Percentiles rank a stretch among this genome's conserved stretches.
Evolutionary conservation across 2,113 vertebrate genomes (phyloP).

Genomic region (Leucosticte australis): DNA sequence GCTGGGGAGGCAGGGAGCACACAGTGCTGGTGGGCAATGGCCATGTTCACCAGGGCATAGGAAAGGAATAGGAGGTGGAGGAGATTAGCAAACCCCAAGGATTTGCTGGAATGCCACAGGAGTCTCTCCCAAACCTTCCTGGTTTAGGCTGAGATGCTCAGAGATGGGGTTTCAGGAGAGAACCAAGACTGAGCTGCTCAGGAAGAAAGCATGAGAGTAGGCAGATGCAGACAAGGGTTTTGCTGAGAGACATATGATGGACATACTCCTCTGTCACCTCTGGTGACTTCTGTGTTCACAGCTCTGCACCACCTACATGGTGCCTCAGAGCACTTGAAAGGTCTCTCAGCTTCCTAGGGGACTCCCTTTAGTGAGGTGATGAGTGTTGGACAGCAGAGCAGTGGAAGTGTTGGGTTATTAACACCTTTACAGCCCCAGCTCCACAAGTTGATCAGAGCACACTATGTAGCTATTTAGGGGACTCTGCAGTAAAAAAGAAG

Average conservation of each 20-base stretch:
- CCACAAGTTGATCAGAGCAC: background rate
- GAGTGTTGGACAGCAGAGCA: background rate
- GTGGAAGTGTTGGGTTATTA: background rate
- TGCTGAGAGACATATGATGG: background rate
- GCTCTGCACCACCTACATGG: background rate
- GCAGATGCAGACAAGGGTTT: background rate
- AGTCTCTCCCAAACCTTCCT: background rate
- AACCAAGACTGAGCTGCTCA: background rate
- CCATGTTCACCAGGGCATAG: background rate
- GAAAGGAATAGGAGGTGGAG: background rate
- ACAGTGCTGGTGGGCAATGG: background rate
- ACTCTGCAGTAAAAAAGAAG: background rate
- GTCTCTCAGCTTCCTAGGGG: background rate
- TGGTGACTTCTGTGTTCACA: background rate
- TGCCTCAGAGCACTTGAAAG: background rate
- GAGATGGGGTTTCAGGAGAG: background rate
- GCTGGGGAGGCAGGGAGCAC: background rate
- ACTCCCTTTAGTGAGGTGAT: background rate
- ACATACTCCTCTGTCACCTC: background rate
- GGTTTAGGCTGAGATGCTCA: background rate
- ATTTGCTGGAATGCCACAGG: background rate
- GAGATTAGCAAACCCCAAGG: background rate
- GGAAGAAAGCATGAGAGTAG: background rate
- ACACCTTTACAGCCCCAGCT: background rate
- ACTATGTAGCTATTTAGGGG: background rate